Base-by-base conservation (phyloP, 1,140 invertebrate species). In the Dufourea novaeangliae region DNA sequence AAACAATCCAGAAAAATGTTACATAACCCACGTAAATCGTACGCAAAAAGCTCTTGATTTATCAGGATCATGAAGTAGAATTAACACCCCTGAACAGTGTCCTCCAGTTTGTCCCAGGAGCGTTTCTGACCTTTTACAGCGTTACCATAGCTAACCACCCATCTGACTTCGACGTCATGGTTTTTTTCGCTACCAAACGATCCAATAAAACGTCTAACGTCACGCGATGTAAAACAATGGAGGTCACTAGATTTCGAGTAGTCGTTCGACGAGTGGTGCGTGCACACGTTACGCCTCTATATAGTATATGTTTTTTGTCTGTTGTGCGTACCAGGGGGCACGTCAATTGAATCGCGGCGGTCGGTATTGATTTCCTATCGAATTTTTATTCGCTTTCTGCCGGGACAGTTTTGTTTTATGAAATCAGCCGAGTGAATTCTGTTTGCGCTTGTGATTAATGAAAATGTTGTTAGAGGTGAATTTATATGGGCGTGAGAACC, bases 361-460 rank as follows among this genome's bases (percentile, higher is more conserved):
- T 66, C 66, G 25, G 46, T 69, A 76, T 76, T 69, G 73, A 76
- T 76, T 76, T 76, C 66, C 73, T 64, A 12, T 69, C 54, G 73
- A 41, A 46, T 46, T 69, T 76, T 76, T 76, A 76, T 76, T 76
- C 73, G 54, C 54, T 32, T 69, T 50, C n/a, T 20, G 22, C 64
- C 54, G 10, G 39, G 39, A 1, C 52, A 34, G 50, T 41, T 41
- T n/a, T 32, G 52, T 39, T 10, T 20, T 32, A 56, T 59, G 64
- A 69, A 69, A 69, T 57, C 39, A 39, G 25, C 12, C n/a, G 27
- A 57, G 27, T 20, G 50, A 67, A 54, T 68, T 68, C 52, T 25
- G 29, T 75, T 75, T 68, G 39, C 29, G 29, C 4, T 25, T 17
- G 50, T 44, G 72, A 68, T 68, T 68, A 52, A 57, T 75, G n/a